A percentile compares a stretch with the other conserved stretches of the same genome.
Evolutionary conservation across 2,888 invertebrate species (phyloP).

Genomic region (Lasioglossum vierecki): DNA sequence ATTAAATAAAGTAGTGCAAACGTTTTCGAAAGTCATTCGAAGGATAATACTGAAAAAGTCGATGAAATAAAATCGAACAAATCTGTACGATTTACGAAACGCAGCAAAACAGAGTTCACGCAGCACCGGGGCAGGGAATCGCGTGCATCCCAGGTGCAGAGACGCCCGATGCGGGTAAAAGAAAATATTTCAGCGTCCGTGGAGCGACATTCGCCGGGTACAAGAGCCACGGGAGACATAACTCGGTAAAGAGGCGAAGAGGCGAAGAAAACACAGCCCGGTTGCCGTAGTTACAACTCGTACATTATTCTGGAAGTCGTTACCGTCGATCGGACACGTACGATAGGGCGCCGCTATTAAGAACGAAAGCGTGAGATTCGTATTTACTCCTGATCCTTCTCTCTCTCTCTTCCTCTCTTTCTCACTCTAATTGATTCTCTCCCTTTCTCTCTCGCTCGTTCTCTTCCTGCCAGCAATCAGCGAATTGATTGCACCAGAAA

Average conservation of each 20-base stretch:
- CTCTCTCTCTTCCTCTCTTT: not conserved
- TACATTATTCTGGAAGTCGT: slow-evolving; percentile 29
- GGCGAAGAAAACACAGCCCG: slow-evolving; percentile 28
- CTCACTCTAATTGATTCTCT: not conserved
- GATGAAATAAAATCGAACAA: too few species aligned
- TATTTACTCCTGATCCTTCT: slow-evolving; percentile 32
- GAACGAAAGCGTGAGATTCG: slow-evolving; percentile 68
- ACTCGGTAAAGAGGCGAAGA: slow-evolving; percentile 32
- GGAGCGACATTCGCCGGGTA: slow-evolving; percentile 5
- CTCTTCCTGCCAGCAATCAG: slow-evolving; percentile 43
- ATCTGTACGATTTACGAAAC: not conserved
- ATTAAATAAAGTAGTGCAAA: too few species aligned
- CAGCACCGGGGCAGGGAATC: not conserved
- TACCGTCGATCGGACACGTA: slow-evolving; percentile 37
- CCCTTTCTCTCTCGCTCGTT: not conserved
- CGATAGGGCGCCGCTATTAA: slow-evolving; percentile 45
- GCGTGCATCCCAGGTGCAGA: slow-evolving; percentile 29
- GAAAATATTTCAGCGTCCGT: slow-evolving; percentile 17
- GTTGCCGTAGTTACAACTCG: slow-evolving; percentile 19
- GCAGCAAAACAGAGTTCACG: slow-evolving; percentile 22
- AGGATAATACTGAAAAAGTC: too few species aligned
- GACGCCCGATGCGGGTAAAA: slow-evolving; percentile 35
- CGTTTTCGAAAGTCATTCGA: too few species aligned
- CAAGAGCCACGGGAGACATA: slow-evolving; percentile 20
- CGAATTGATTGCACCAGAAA: slow-evolving; percentile 62